These are phyloP conservation scores for Cephus pygmeus DNA, from an alignment of 2,888 invertebrate species.

Conservation along the genomic window DNA sequence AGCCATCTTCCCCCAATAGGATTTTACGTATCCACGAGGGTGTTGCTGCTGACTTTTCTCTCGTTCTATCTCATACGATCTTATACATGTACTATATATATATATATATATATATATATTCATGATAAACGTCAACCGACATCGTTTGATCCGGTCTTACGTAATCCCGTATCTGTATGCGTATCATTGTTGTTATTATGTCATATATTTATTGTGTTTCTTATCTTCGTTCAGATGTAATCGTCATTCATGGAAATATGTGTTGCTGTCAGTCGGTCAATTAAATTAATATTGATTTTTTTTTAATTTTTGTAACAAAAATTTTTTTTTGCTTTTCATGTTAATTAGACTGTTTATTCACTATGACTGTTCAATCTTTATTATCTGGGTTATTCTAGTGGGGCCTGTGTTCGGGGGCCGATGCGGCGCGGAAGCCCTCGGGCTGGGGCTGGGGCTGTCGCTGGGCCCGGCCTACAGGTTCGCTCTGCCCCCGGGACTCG, in stretches of 20 bases:
- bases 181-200: no score
- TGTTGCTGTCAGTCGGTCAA: not conserved
- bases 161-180: not conserved
- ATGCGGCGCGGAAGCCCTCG: slow-evolving; percentile 67
- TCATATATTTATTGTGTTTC: no score
- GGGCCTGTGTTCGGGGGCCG: slow-evolving; percentile 67
- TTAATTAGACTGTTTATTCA: slow-evolving; percentile 31
- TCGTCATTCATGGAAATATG: not conserved
- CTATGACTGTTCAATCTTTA: slow-evolving; percentile 48
- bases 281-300: not conserved
- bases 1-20: slow-evolving; percentile 34
- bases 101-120: slow-evolving; percentile 23
- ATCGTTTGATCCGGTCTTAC: slow-evolving; percentile 22
- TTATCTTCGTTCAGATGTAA: no score
- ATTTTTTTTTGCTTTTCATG: not conserved
- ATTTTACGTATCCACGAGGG: slow-evolving; percentile 14
- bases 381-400: slow-evolving; percentile 65
- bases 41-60: no score
- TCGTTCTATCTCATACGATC: no score
- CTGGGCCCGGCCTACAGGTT: slow-evolving; percentile 67
- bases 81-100: no score
- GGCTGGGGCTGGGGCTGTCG: slow-evolving; percentile 65
- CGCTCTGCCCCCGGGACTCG: slow-evolving; percentile 66
- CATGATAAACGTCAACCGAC: slow-evolving; percentile 38
- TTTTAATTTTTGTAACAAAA: no score